Percentiles rank a stretch among this genome's conserved stretches.
These are phyloP conservation scores for Heliconius ismenius DNA, from an alignment of 2,888 invertebrate genomes.

Conservation along the genomic window DNA sequence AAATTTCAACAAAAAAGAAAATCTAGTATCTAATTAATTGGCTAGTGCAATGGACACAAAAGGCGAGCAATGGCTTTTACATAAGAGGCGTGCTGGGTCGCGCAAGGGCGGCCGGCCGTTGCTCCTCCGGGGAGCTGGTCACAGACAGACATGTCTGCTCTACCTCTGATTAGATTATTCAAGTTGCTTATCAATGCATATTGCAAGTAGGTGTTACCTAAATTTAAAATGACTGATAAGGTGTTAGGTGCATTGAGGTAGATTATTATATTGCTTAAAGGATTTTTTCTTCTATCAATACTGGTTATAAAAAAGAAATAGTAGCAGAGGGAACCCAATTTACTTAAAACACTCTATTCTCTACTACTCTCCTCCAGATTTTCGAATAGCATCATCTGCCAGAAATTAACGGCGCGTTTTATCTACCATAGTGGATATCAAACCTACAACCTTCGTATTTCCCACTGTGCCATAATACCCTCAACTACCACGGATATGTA, in stretches of 20 bases:
- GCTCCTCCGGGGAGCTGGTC: conserved; percentile 52
- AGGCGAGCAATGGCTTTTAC: conserved; percentile 59
- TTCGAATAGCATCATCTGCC: not conserved
- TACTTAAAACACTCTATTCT: not conserved
- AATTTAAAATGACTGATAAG: conserved; percentile 1
- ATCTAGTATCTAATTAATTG: conserved; percentile 12
- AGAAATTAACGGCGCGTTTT: not conserved
- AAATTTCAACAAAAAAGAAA: not conserved
- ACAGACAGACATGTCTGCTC: conserved; percentile 36
- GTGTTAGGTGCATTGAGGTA: not conserved
- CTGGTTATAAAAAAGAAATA: too few relatives aligned
- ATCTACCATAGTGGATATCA: not conserved
- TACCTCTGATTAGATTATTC: conserved; percentile 21
- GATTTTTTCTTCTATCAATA: not conserved
- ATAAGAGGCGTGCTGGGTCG: conserved; percentile 61
- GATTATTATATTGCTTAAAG: not conserved
- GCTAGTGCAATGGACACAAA: conserved; percentile 46
- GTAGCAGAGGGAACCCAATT: not conserved
- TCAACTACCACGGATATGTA: not conserved
- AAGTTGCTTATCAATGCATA: not conserved
- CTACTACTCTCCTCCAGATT: not conserved
- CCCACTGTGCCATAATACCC: too few relatives aligned
- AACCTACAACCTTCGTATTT: not conserved
- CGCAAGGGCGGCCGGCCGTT: conserved; percentile 69
- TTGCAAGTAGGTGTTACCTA: conserved; percentile 7